phyloP scores from a whole-genome alignment of 2,888 invertebrate genomes.

The Tenthredo distinguenda region DNA sequence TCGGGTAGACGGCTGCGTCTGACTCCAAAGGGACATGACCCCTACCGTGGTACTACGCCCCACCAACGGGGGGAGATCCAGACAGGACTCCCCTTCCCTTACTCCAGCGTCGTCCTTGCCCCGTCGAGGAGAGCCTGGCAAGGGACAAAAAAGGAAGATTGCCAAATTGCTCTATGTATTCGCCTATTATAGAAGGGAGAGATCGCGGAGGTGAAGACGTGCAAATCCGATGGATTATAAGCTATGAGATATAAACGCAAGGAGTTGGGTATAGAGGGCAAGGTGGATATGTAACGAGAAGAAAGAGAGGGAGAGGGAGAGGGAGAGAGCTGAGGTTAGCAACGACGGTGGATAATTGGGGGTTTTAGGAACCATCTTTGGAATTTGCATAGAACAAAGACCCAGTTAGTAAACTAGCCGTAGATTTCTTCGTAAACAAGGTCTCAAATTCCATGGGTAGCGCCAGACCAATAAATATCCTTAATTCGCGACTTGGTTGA shows the following conservation, averaged over 20 bases:
- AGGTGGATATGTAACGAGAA: not conserved
- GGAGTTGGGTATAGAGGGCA: not conserved
- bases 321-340: not conserved
- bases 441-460: conserved; percentile 71
- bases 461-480: conserved; percentile 75
- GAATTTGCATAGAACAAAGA: conserved; percentile 50
- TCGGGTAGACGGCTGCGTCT: conserved; percentile 68
- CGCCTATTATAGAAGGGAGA: conserved; percentile 15
- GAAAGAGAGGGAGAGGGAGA: not conserved
- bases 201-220: conserved; percentile 33
- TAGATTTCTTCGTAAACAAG: conserved; percentile 62
- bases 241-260: not conserved
- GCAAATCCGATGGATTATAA: conserved; percentile 17
- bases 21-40: conserved; percentile 68
- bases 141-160: conserved; percentile 44
- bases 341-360: conserved; percentile 5
- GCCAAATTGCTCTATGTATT: conserved; percentile 49
- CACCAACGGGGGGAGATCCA: conserved; percentile 55
- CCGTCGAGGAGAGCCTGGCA: not conserved
- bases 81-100: conserved; percentile 54
- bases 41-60: conserved; percentile 54
- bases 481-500: conserved; percentile 69
- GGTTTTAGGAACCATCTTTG: conserved; percentile 22
- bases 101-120: conserved; percentile 40
- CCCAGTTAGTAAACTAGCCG: conserved; percentile 21